These are phyloP conservation scores for Aphis craccivora DNA, from an alignment of 1,140 invertebrate species.

Conservation along the genomic window DNA sequence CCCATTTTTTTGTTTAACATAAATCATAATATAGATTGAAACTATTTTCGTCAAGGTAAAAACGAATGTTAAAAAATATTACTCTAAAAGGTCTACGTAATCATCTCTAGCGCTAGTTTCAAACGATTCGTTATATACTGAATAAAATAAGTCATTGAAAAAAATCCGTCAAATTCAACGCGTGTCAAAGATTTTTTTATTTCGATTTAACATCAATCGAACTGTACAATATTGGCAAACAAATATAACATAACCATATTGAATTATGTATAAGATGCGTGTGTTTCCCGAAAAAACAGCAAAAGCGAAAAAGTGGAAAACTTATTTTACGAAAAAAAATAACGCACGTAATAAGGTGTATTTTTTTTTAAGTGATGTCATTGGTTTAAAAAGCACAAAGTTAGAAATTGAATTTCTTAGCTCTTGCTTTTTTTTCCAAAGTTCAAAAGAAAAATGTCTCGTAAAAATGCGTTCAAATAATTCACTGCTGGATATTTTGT, in stretches of 20 bases:
- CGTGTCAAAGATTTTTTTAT: not conserved
- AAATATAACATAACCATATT: not conserved
- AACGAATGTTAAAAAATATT: not conserved
- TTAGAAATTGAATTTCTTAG: not conserved
- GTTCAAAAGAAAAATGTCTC: not conserved
- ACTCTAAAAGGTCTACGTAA: not conserved
- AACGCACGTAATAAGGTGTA: not conserved
- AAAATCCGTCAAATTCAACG: not conserved
- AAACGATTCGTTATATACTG: not conserved
- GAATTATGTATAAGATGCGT: not conserved
- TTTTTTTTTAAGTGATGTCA: not conserved
- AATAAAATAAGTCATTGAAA: not conserved
- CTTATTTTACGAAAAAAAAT: not conserved
- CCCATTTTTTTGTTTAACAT: not conserved
- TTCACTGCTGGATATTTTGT: not conserved
- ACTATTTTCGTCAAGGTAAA: not conserved
- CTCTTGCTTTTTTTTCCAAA: not conserved
- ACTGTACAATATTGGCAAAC: not conserved
- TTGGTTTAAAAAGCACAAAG: not conserved
- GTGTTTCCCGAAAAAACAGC: not conserved
- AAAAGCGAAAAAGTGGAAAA: not conserved
- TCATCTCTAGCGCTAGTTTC: not conserved
- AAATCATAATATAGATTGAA: not conserved
- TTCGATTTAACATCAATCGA: not conserved
- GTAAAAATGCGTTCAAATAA: not conserved